Evolutionary conservation across 2,113 vertebrate genomes (phyloP), one percentile per base, ranked within the genome.

Genomic region (Conger conger): DNA sequence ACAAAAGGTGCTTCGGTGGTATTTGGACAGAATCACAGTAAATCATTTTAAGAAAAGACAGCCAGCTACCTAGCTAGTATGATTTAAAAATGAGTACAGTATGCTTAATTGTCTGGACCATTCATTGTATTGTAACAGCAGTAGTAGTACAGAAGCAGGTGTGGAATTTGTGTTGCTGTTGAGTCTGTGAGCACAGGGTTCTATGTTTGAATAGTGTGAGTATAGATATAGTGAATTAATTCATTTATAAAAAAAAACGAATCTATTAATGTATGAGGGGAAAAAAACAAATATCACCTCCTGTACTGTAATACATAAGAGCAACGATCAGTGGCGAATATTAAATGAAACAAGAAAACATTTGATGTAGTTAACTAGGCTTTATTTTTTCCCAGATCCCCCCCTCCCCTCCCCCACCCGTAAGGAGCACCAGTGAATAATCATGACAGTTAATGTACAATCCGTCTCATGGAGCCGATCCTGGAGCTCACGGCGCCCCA

Each of bases 391-490:
- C 33, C n/a, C n/a, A 33, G n/a, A 73, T 33, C 11, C 1, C 11
- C 7, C 45, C 45, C 45, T 13, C 11, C 7, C 45, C 45, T 13
- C 45, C 45, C 40, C 9, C 3, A 42, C 9, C 40, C 3, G 40
- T 42, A 42, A 3, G 40, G 11, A 50, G n/a, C n/a, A n/a, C n/a
- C n/a, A n/a, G n/a, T 63, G 23, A 63, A 27, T 23, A 63, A 63
- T 63, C 18, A 3, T 63, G 4, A 63, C 18, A 50, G 8, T 33
- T 73, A 68, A 68, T 30, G 13, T 13, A 33, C 79, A 84, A 94
- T 92, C 37, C 92, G 91, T 81, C 84, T 89, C 90, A 95, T 93
- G 87, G 94, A 95, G 50, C 93, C 92, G 1, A 94, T 91, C 82
- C 87, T 86, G 53, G 92, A 92, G 9, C 27, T 92, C 38, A 86